Percentiles rank a stretch among this genome's conserved stretches.
phyloP scores from a whole-genome alignment of 2,113 vertebrate genomes.

The Sinocyclocheilus anshuiensis region DNA sequence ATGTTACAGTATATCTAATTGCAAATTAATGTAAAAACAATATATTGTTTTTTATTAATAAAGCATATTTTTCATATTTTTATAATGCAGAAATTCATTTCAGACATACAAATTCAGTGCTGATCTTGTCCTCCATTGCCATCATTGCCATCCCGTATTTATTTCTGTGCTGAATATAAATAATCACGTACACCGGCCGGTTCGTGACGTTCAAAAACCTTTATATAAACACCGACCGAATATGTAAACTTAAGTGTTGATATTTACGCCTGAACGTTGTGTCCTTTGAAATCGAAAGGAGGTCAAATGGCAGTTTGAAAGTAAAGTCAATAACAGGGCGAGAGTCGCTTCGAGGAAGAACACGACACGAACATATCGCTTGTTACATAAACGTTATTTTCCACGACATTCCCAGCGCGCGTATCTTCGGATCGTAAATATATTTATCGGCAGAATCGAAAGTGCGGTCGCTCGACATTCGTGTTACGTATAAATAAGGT shows the following conservation, averaged over 20 bases:
- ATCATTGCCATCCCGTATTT: not conserved
- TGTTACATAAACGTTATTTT: slow-evolving; percentile 38
- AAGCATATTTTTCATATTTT: not conserved
- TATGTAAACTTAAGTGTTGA: slow-evolving; percentile 35
- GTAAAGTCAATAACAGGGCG: slow-evolving; percentile 8
- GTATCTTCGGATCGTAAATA: not conserved
- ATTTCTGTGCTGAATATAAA: slow-evolving; percentile 8
- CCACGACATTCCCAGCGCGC: slow-evolving; percentile 12
- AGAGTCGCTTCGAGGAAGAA: slow-evolving; percentile 9
- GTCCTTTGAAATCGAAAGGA: slow-evolving; percentile 62
- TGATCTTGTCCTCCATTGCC: slow-evolving; percentile 24
- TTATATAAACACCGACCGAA: not conserved
- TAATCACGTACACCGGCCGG: slow-evolving; percentile 54
- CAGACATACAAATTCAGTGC: not conserved
- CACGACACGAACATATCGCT: not conserved
- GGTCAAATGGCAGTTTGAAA: slow-evolving; percentile 50
- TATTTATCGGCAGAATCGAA: slow-evolving; percentile 41
- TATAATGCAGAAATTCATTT: not conserved
- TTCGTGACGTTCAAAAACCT: slow-evolving; percentile 19
- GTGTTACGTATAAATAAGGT: not conserved
- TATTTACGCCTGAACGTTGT: slow-evolving; percentile 15
- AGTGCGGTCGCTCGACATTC: slow-evolving; percentile 49
- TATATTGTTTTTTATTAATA: not conserved
- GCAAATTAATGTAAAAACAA: not conserved
- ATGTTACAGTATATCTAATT: not conserved